phyloP scores from a whole-genome alignment of 2,113 vertebrate species.

The Tetrao urogallus region DNA sequence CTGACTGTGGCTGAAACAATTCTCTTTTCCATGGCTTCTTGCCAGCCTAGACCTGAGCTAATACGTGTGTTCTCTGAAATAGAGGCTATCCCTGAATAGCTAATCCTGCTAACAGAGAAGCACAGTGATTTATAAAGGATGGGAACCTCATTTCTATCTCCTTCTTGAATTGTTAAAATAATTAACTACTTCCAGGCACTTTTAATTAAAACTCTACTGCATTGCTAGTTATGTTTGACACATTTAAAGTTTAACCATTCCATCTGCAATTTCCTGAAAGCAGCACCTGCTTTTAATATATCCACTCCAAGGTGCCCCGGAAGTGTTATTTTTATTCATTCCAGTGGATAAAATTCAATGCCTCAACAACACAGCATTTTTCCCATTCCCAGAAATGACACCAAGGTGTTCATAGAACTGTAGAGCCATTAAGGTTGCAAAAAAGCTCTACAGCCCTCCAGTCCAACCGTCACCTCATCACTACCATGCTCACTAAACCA shows the following conservation, averaged over 20 bases:
- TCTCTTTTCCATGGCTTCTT: neutral
- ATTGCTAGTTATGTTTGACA: slow-evolving; percentile 6
- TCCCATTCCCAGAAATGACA: slow-evolving; percentile 23
- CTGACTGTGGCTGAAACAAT: neutral
- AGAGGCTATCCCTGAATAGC: neutral
- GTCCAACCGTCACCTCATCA: too few species aligned
- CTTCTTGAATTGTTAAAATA: neutral
- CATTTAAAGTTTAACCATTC: neutral
- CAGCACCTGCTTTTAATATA: neutral
- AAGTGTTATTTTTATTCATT: slow-evolving; percentile 23
- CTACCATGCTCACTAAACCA: too few species aligned
- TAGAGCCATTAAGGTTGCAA: too few species aligned
- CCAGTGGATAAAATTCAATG: slow-evolving; percentile 21
- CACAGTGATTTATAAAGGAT: neutral
- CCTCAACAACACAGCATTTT: neutral
- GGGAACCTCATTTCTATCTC: neutral
- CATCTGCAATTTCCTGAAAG: slow-evolving; percentile 1
- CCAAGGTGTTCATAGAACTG: neutral
- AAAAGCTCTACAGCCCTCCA: too few species aligned
- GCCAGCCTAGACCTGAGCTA: neutral
- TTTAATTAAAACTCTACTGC: slow-evolving; percentile 30
- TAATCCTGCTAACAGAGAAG: neutral
- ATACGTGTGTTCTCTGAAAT: neutral
- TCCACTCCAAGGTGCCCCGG: neutral
- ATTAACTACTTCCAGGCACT: neutral